Percentiles rank a stretch among this genome's conserved stretches.
phyloP scores from a whole-genome alignment of 2,888 invertebrate genomes.

The Athetis lepigone region DNA sequence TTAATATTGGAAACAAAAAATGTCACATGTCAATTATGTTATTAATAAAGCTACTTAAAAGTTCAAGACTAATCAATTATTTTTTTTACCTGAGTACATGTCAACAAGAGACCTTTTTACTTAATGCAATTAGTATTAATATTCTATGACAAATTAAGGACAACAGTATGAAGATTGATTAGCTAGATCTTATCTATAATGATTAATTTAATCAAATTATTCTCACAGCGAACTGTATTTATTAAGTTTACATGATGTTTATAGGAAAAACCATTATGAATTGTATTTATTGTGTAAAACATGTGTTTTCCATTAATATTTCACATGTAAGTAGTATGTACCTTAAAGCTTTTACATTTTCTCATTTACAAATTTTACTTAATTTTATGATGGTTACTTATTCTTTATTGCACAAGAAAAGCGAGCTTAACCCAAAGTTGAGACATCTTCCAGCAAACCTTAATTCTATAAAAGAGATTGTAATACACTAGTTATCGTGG shows the following conservation, averaged over 20 bases:
- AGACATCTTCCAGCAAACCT: too few species aligned
- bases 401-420: too few species aligned
- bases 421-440: too few species aligned
- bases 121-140: slow-evolving; percentile 36
- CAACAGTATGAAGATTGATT: slow-evolving; percentile 49
- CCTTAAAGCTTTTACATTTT: too few species aligned
- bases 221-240: slow-evolving; percentile 33
- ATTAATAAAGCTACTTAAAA: too few species aligned
- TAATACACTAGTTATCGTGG: too few species aligned
- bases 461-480: too few species aligned
- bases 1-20: too few species aligned
- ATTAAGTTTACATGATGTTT: slow-evolving; percentile 30
- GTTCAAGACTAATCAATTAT: background rate
- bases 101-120: background rate
- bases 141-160: slow-evolving; percentile 44
- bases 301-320: background rate
- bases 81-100: background rate
- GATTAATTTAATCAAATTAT: slow-evolving; percentile 58
- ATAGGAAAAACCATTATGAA: too few species aligned
- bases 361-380: too few species aligned
- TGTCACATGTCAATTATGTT: too few species aligned
- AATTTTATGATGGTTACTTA: too few species aligned
- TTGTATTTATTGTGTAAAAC: slow-evolving; percentile 2
- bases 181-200: slow-evolving; percentile 47
- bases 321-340: background rate